Evolutionary conservation across 1,140 invertebrate species (phyloP), one percentile per base, ranked within the genome.

Genomic region (Propsilocerus akamusi): DNA sequence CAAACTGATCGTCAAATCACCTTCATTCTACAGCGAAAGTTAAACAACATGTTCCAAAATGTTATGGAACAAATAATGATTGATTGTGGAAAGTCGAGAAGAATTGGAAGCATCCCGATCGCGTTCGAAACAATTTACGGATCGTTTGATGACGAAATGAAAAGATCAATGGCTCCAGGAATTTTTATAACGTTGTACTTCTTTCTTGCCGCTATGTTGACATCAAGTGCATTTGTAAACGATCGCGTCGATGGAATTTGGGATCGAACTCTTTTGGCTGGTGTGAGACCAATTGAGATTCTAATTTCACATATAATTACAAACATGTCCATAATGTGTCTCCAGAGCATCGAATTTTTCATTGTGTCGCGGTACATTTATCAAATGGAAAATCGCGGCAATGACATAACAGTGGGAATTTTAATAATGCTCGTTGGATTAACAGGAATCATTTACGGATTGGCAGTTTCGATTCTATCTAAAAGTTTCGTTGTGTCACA

Each of bases 221-320:
- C 84, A 2, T 81, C 84, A 0, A 71, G 80, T 1, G 74, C 83
- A 6, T 83, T 92, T 58, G 83, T 94, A 26, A 70, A 79, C 1
- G 89, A 94, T 60, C 76, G 81, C 25, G 70, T 77, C 56, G 83
- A 87, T 58, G 86, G 86, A 26, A 71, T 86, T 46, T 79, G 84
- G 74, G 77, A 86, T 56, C 66, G 85, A 51, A 80, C 76, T 49
- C 68, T 83, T 0, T 77, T 88, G 7, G 81, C 84, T 51, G 87
- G 88, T 51, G 86, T 93, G 1, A 78, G 78, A 24, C 72, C 77
- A 5, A 57, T 69, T n/a, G 78, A 83, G 67, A 75, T 84, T 52
- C 68, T 86, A 46, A 55, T 82, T 22, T 80, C 85, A 0, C 87
- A 92, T 61, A 71, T 92, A 23, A 55, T 78, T 1, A 77, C 83